phyloP scores from a whole-genome alignment of 1,140 invertebrate species.

The Drosophila prosaltans region DNA sequence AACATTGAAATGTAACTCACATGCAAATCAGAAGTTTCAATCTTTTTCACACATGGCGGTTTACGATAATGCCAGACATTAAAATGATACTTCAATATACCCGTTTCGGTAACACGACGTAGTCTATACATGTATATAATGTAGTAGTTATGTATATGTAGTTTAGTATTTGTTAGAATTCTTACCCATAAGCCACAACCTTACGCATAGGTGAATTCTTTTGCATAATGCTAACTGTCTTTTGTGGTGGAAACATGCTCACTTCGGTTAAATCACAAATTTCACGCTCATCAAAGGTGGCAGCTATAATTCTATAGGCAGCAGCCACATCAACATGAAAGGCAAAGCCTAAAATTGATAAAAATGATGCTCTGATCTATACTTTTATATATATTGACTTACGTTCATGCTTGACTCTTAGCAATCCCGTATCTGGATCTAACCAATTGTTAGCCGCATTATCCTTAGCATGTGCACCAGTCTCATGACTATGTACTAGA shows the following conservation, averaged over 20 bases:
- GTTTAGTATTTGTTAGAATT: neutral
- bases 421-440: conserved; percentile 82
- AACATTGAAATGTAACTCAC: conserved; percentile 61
- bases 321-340: conserved; percentile 86
- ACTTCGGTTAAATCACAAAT: conserved; percentile 87
- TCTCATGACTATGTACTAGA: conserved; percentile 76
- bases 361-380: neutral
- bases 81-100: conserved; percentile 84
- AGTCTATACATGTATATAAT: conserved; percentile 68
- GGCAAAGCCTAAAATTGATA: conserved; percentile 84
- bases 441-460: conserved; percentile 72
- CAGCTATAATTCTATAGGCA: conserved; percentile 86
- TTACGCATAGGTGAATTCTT: conserved; percentile 87
- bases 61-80: conserved; percentile 84
- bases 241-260: conserved; percentile 84
- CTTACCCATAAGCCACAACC: conserved; percentile 86
- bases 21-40: conserved; percentile 83
- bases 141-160: no score
- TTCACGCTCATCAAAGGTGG: conserved; percentile 85
- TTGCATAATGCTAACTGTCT: conserved; percentile 84
- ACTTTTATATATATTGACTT: conserved; percentile 16
- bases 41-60: conserved; percentile 84
- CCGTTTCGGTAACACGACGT: conserved; percentile 83
- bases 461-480: conserved; percentile 76
- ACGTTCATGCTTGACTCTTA: conserved; percentile 79